A percentile compares a stretch with the other conserved stretches of the same genome.
Evolutionary conservation across 1,140 invertebrate genomes (phyloP).

Genomic region (Drosophila nigromelanica): DNA sequence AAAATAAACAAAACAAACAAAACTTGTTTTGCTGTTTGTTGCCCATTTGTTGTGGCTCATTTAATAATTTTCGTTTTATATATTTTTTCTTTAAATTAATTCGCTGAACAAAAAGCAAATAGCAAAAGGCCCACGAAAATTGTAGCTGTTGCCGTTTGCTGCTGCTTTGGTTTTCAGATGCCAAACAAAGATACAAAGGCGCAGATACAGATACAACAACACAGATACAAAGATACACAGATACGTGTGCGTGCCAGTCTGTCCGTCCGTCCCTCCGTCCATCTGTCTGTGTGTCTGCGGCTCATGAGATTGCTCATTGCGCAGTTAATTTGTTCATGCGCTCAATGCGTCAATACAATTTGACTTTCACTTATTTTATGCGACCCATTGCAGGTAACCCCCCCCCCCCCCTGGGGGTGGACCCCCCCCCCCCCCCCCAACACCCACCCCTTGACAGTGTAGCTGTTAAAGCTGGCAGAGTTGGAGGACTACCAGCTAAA

Average conservation of each 20-base stretch:
- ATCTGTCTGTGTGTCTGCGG: constrained; percentile 17
- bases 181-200: constrained; percentile 44
- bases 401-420: not conserved
- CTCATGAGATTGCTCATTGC: constrained; percentile 63
- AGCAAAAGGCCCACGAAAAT: constrained; percentile 35
- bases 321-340: constrained; percentile 79
- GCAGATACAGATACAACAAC: constrained; percentile 32
- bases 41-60: constrained; percentile 45
- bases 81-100: constrained; percentile 40
- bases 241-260: constrained; percentile 33
- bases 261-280: constrained; percentile 2
- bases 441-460: not conserved
- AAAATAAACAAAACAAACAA: constrained; percentile 27
- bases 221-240: constrained; percentile 21
- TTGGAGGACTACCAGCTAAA: constrained; percentile 24
- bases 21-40: constrained; percentile 49
- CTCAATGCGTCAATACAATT: constrained; percentile 80
- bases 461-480: not conserved
- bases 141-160: constrained; percentile 30
- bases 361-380: constrained; percentile 77
- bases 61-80: constrained; percentile 40
- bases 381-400: constrained; percentile 35
- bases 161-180: constrained; percentile 35
- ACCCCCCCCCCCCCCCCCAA: not conserved
- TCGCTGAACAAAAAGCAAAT: constrained; percentile 44